A percentile compares a stretch with the other conserved stretches of the same genome.
Evolutionary conservation across 2,797 vertebrate genomes (phyloP).

Genomic region (Molossus molossus): DNA sequence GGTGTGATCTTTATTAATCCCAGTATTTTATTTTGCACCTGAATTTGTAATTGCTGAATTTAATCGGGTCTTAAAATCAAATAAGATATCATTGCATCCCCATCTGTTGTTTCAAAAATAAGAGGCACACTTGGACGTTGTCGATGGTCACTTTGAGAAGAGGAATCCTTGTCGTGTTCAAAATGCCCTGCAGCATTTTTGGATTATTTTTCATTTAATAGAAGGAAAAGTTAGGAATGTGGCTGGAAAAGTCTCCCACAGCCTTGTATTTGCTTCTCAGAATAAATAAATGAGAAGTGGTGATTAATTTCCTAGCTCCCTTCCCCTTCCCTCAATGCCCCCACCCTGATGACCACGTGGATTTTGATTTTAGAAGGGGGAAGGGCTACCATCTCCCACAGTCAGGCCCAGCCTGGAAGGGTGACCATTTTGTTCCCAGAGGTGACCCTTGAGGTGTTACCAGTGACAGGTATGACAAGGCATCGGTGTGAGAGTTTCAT

Average conservation of each 20-base stretch:
- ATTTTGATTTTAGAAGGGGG: not conserved
- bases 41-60: conserved; percentile 31
- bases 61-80: conserved; percentile 70
- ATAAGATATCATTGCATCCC: not conserved
- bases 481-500: not conserved
- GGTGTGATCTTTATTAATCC: conserved; percentile 64
- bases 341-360: accelerated
- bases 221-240: not conserved
- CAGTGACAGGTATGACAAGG: not conserved
- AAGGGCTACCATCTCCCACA: not conserved
- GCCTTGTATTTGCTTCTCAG: not conserved
- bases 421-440: not conserved
- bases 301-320: not conserved
- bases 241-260: not conserved
- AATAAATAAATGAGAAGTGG: not conserved
- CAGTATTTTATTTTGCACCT: conserved; percentile 69
- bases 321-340: not conserved
- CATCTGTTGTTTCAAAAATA: conserved; percentile 45
- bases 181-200: not conserved
- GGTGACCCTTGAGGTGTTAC: not conserved
- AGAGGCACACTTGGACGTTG: not conserved
- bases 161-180: not conserved
- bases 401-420: not conserved
- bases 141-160: not conserved
- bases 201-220: not conserved